Evolutionary conservation across 2,113 vertebrate species (phyloP), one percentile per base, ranked within the genome.

Genomic region (Ageneiosus marmoratus): DNA sequence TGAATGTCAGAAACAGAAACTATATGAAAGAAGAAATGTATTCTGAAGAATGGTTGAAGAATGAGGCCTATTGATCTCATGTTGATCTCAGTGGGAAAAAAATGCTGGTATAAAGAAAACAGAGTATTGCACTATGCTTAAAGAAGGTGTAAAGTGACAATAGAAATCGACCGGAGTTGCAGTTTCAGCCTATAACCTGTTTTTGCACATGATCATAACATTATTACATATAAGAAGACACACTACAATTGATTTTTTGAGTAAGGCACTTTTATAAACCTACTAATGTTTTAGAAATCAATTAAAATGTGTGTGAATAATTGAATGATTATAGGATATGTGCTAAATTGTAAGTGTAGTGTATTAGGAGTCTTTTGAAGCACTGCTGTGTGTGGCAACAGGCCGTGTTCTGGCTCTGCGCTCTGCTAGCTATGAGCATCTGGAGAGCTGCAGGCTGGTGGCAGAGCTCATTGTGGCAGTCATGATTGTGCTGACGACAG

Each of bases 401-500:
- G 85, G 90, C 84, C 85, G 44, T 84, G 86, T 85, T 84, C 34
- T 48, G 82, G 73, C 65, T 83, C 65, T 86, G 86, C 84, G 72
- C 83, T 86, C 85, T 55, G 86, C 34, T 79, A 84, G 89, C 85
- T 85, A 86, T 77, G 86, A 88, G 89, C 88, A 84, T 88, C 90
- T 93, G 46, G 48, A 89, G 88, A 90, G 87, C 89, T 87, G 91
- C 90, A 90, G 88, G 87, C 92, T 89, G 91, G 91, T 88, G 79
- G 88, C 89, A 88, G 85, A 90, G 90, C 92, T 93, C 91, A 92
- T 91, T 88, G 89, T 90, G 76, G 84, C 88, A 75, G 89, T 87
- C 83, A 4, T 90, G 91, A 93, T 94, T 92, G 91, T 93, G 93
- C 94, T 93, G 92, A 92, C 88, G 90, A 91, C 89, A 89, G 91